phyloP scores from a whole-genome alignment of 2,888 invertebrate species.

The Lomographa bimaculata region DNA sequence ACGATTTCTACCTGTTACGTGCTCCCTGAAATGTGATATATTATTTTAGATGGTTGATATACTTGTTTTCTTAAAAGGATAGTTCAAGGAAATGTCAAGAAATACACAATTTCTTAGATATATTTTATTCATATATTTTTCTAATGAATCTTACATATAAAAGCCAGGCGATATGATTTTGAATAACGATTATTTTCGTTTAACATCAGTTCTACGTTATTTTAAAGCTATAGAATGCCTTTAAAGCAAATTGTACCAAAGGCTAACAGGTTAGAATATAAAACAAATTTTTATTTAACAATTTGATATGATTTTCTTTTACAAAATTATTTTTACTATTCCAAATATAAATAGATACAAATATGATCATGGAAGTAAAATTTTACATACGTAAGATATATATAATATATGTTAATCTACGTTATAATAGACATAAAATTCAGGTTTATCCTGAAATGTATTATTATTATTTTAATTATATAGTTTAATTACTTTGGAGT shows the following conservation, averaged over 20 bases:
- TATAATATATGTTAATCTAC: no score
- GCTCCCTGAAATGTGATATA: no score
- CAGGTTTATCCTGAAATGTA: conserved; percentile 1
- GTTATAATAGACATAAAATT: no score
- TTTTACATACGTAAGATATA: neutral
- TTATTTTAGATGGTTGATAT: no score
- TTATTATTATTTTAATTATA: neutral
- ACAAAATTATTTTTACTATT: conserved; percentile 29
- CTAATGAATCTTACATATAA: conserved; percentile 56
- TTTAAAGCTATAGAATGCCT: conserved; percentile 24
- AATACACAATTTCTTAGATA: conserved; percentile 28
- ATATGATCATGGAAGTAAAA: conserved; percentile 8
- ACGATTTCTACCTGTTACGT: no score
- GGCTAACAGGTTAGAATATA: conserved; percentile 4
- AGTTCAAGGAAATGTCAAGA: no score
- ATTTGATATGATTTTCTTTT: conserved; percentile 32
- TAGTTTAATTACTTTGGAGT: no score
- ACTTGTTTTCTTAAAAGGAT: no score
- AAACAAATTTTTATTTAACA: conserved; percentile 3
- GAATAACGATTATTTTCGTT: conserved; percentile 19
- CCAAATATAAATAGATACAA: conserved; percentile 8
- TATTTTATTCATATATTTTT: conserved; percentile 59
- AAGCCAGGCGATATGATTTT: conserved; percentile 55
- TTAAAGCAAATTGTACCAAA: conserved; percentile 25
- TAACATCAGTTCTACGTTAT: conserved; percentile 18